These are phyloP conservation scores for Beroe forskalii DNA, from an alignment of 37 sponge, comb jelly and placozoan species.

Conservation along the genomic window DNA sequence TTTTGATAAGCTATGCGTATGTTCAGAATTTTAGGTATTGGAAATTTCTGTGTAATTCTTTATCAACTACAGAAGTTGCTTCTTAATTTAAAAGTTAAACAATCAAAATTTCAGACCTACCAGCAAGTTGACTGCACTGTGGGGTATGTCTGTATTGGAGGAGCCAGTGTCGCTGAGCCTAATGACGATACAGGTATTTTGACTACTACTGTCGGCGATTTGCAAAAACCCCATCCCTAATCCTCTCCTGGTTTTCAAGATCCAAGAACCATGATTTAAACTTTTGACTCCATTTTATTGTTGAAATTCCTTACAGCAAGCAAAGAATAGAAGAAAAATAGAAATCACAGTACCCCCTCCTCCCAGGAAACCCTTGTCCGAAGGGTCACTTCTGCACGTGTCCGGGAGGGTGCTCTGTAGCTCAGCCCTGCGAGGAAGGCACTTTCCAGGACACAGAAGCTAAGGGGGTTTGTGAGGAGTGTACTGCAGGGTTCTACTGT, in stretches of 20 bases:
- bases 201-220: neutral
- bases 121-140: slow-evolving; percentile 39
- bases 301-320: neutral
- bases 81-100: too few relatives aligned
- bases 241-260: neutral
- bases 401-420: neutral
- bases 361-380: slow-evolving; percentile 65
- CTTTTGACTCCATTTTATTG: neutral
- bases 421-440: slow-evolving; percentile 63
- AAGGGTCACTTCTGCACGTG: slow-evolving; percentile 62
- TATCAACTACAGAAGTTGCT: too few relatives aligned
- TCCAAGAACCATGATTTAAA: neutral
- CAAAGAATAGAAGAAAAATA: neutral
- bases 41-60: too few relatives aligned
- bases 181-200: slow-evolving; percentile 38
- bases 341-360: too few relatives aligned
- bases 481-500: slow-evolving; percentile 67
- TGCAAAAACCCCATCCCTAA: neutral
- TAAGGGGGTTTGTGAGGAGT: neutral
- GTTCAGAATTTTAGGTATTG: too few relatives aligned
- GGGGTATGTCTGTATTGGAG: slow-evolving; percentile 65
- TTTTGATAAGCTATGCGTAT: too few relatives aligned
- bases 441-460: slow-evolving; percentile 43
- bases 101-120: neutral
- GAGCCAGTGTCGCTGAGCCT: neutral